Evolutionary conservation across 2,888 invertebrate species (phyloP).

Genomic region (Eupelmus urozonus): DNA sequence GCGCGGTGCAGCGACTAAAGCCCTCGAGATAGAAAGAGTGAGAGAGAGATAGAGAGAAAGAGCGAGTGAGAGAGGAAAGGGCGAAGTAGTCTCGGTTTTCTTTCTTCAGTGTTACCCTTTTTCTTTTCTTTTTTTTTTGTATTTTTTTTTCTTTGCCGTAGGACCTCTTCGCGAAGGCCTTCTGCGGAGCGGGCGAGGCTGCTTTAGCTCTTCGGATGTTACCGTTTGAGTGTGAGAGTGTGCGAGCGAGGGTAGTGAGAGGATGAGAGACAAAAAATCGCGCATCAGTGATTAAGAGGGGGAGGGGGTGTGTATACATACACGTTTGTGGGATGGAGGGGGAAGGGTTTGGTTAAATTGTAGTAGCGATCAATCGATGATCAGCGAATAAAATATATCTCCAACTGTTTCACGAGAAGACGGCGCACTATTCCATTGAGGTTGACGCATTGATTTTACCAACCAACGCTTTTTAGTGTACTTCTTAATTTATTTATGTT

Average conservation of each 20-base stretch:
- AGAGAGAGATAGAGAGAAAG: slow-evolving; percentile 1
- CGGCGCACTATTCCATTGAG: slow-evolving; percentile 64
- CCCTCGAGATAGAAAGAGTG: background rate
- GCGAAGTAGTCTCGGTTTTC: slow-evolving; percentile 28
- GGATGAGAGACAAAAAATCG: slow-evolving; percentile 15
- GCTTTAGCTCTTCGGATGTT: slow-evolving; percentile 22
- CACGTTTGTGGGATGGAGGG: slow-evolving; percentile 51
- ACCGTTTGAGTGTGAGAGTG: background rate
- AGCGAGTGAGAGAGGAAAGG: slow-evolving; percentile 4
- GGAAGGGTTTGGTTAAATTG: slow-evolving; percentile 61
- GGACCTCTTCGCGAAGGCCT: slow-evolving; percentile 10
- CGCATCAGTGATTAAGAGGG: slow-evolving; percentile 9
- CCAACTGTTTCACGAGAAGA: slow-evolving; percentile 63
- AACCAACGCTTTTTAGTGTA: slow-evolving; percentile 71
- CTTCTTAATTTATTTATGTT: slow-evolving; percentile 74
- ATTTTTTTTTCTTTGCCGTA: background rate
- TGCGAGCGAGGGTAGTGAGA: background rate
- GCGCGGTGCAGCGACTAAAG: background rate
- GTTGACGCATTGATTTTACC: slow-evolving; percentile 68
- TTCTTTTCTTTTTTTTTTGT: slow-evolving; percentile 22
- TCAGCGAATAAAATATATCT: slow-evolving; percentile 61
- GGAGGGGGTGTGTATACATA: slow-evolving; percentile 15
- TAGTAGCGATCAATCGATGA: slow-evolving; percentile 62
- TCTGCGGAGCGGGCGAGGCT: slow-evolving; percentile 16
- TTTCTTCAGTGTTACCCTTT: slow-evolving; percentile 7